Evolutionary conservation across 1,140 invertebrate species (phyloP), one percentile per base, ranked within the genome.

Genomic region (Pogonus chalceus): DNA sequence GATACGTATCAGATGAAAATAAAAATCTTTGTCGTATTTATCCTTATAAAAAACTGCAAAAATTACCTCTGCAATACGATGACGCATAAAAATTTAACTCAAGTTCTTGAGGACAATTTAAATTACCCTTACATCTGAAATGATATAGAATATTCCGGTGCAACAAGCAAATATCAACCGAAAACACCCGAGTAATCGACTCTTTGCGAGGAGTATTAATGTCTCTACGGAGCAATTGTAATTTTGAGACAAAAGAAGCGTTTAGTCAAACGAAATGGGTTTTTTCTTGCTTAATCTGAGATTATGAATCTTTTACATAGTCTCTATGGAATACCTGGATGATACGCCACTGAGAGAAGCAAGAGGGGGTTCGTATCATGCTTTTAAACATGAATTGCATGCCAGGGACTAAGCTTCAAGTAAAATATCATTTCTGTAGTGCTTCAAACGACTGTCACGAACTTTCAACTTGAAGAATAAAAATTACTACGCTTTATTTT

Each of bases 241-340:
- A 62, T 63, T 63, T 58, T 53, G 52, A 62, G 61, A 67, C 61
- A 65, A 67, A 67, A 65, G 61, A 57, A 61, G 57, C 62, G 58
- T 62, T 66, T 62, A 62, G 60, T 64, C 59, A 60, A 60, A 62
- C 61, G 59, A 63, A 67, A 64, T 63, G 46, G 62, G 58, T 60
- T 64, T 58, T 65, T 62, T 59, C 60, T 60, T 60, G 50, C 52
- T 64, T 67, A 65, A 67, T 65, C 65, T 64, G 50, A 54, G 61
- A 65, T 66, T 65, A 67, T 65, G 63, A 65, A 64, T 67, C 63
- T 67, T 67, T 64, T 65, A 65, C 59, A 53, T 61, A 54, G 48
- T 62, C 65, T 62, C 54, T n/a, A 31, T 53, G 60, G 65, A 65
- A 64, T 66, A 66, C 63, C 63, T 62, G 65, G 60, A 60, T 61